These are phyloP conservation scores for Reinhardtius hippoglossoides DNA, from an alignment of 2,113 vertebrate genomes.

Conservation along the genomic window DNA sequence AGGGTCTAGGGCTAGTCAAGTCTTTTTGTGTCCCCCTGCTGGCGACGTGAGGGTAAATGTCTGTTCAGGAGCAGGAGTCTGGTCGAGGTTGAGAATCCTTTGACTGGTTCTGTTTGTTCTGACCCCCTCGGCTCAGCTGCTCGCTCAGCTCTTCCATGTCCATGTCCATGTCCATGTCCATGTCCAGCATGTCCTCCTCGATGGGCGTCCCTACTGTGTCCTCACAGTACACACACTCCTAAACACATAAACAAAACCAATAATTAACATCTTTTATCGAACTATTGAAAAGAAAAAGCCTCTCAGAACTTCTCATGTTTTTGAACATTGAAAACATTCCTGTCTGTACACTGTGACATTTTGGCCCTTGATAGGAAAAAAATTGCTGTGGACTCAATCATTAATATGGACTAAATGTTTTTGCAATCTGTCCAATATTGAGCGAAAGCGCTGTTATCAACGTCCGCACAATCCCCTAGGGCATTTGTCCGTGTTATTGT, in stretches of 20 bases:
- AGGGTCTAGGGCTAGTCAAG: constrained; percentile 15
- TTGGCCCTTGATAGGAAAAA: too few species aligned
- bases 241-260: constrained; percentile 27
- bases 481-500: too few species aligned
- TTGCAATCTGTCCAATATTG: too few species aligned
- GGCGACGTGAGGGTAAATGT: not conserved
- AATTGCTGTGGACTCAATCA: too few species aligned
- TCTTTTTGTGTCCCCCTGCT: constrained; percentile 19
- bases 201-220: constrained; percentile 67
- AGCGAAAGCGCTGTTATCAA: too few species aligned
- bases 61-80: constrained; percentile 58
- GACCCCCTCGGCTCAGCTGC: constrained; percentile 75
- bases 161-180: constrained; percentile 86
- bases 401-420: too few species aligned
- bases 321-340: too few species aligned
- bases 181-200: constrained; percentile 83
- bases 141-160: constrained; percentile 84
- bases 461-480: too few species aligned
- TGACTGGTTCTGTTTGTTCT: constrained; percentile 63
- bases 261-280: not conserved
- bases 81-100: constrained; percentile 34
- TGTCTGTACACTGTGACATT: too few species aligned
- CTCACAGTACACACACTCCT: constrained; percentile 92
- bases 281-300: not conserved
- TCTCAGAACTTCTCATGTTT: too few species aligned